These are phyloP conservation scores for Hypomecis atomaria DNA, from an alignment of 2,888 invertebrate species.

Conservation along the genomic window DNA sequence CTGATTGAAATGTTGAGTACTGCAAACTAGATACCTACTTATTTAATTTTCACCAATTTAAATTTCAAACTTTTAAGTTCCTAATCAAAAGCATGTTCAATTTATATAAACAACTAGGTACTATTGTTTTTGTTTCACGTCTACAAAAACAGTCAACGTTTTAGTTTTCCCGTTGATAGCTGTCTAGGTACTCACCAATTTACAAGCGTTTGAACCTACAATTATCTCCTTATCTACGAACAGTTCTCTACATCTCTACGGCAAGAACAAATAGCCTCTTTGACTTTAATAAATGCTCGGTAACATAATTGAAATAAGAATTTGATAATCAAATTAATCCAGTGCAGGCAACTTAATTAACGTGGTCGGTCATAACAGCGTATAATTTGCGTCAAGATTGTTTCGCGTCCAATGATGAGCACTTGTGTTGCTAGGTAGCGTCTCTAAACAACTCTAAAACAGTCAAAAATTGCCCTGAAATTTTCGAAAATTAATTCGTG, in stretches of 20 bases:
- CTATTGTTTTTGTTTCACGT: slow-evolving; percentile 9
- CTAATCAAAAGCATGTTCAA: too few relatives aligned
- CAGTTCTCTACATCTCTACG: slow-evolving; percentile 39
- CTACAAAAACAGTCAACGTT: slow-evolving; percentile 11
- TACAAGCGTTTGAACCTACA: slow-evolving; percentile 32
- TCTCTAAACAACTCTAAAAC: neutral
- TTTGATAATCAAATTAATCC: slow-evolving; percentile 80
- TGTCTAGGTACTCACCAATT: slow-evolving; percentile 28
- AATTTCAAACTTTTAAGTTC: too few relatives aligned
- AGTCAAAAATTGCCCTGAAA: neutral
- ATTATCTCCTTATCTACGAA: slow-evolving; percentile 37
- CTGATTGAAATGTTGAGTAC: too few relatives aligned
- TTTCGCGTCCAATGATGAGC: slow-evolving; percentile 75
- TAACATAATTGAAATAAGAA: slow-evolving; percentile 79
- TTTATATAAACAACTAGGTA: too few relatives aligned
- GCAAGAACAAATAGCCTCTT: slow-evolving; percentile 66
- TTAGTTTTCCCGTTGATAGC: slow-evolving; percentile 31
- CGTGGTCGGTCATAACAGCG: slow-evolving; percentile 71
- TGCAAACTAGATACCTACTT: too few relatives aligned
- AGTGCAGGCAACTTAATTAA: slow-evolving; percentile 76
- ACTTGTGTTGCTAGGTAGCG: slow-evolving; percentile 48
- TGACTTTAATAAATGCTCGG: slow-evolving; percentile 68
- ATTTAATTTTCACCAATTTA: too few relatives aligned
- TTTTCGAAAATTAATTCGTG: neutral
- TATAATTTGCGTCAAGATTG: slow-evolving; percentile 82